Base-by-base conservation (phyloP, 2,888 invertebrate species). In the Drosophila antonietae region DNA sequence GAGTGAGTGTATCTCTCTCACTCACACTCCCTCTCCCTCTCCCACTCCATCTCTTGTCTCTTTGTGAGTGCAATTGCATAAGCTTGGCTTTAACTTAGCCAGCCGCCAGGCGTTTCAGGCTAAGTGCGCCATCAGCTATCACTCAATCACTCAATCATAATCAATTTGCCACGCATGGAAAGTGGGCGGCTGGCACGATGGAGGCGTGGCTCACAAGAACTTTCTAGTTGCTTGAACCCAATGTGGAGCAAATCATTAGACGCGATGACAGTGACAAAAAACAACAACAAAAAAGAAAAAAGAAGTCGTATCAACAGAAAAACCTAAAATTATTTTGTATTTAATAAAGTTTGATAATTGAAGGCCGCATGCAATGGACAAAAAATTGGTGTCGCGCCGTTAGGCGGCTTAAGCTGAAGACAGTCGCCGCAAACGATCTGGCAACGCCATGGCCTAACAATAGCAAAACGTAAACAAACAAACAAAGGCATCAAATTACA, bases 231-330 rank as follows among this genome's bases (percentile, higher is more conserved):
- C 51, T 51, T 51, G 41, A 68, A 12, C 49, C 44, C 3, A 6
- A 77, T 85, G 65, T 80, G 67, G 83, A 88, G 81, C 88, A 83
- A 64, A 75, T 75, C 89, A 37, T 85, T 80, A 69, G 59, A 56
- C 57, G 63, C 65, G 69, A 80, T 69, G 70, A 69, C 84, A 68
- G 68, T 51, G 37, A 52, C 68, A 20, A 20, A 20, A 70, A 69
- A 44, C 68, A 33, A 52, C 68, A 23, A 23, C 3, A 69, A 69
- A 39, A 68, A 33, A 15, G 2, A 4, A 28, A 12, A 33, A 28
- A 1, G 9, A 15, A n/a, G 2, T 1, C 28, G 3, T 4, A 28
- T 28, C 28, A 49, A 3, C 49, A 15, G 37, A 37, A 14, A 37
- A 39, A 39, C 14, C 28, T 2, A 3, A 33, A 18, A 18, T 51